Evolutionary conservation across 2,888 invertebrate genomes (phyloP).

Genomic region (Thysanoteuthis rhombus): DNA sequence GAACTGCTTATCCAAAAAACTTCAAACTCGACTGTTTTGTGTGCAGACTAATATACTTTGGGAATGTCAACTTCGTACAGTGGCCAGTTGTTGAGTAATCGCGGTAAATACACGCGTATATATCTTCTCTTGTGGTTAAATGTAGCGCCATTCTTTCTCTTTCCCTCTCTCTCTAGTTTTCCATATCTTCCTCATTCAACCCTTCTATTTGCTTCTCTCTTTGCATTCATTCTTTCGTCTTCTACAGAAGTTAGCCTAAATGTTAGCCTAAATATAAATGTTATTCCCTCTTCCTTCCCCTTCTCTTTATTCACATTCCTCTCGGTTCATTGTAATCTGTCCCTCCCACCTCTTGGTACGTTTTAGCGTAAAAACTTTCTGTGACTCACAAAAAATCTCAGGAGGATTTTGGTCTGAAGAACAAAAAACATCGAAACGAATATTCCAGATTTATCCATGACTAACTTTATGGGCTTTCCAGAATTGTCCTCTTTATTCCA

Average conservation of each 20-base stretch:
- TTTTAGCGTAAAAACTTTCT: background rate
- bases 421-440: background rate
- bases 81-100: no score
- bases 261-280: no score
- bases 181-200: background rate
- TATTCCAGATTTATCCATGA: background rate
- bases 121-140: no score
- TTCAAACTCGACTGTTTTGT: no score
- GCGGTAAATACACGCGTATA: no score
- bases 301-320: no score
- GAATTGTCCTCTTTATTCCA: background rate
- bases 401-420: background rate
- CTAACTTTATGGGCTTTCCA: background rate
- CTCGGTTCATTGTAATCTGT: background rate
- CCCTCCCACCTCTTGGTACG: no score
- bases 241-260: no score
- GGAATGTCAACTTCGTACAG: no score
- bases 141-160: background rate
- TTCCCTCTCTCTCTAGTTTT: background rate
- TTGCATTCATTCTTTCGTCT: background rate
- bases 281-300: background rate
- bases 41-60: no score
- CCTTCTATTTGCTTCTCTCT: background rate
- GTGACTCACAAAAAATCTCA: background rate
- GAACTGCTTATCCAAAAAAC: no score